Conservation (phyloP, 2,113 vertebrate species). For the Halcyon senegalensis region DNA sequence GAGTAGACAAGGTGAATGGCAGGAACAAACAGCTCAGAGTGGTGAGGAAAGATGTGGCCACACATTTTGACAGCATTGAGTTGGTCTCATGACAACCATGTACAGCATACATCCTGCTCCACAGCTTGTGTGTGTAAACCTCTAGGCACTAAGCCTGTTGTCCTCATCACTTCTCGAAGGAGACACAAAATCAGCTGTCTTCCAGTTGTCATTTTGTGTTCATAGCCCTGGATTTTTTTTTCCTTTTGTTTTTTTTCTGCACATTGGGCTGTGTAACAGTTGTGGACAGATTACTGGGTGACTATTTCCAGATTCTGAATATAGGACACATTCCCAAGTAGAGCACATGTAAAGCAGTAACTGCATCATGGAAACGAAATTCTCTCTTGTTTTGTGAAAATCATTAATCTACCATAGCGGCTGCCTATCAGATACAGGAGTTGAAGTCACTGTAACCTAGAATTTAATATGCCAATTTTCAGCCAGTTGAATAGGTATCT, state of each 20-base stretch:
- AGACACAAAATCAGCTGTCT: background rate
- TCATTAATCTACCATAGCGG: background rate
- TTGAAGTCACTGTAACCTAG: slow-evolving; percentile 43
- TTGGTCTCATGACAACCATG: rapidly evolving
- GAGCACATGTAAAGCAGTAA: background rate
- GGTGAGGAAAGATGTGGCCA: background rate
- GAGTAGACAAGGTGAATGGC: background rate
- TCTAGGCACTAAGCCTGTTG: background rate
- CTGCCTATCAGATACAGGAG: slow-evolving; percentile 19
- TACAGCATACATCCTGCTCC: background rate
- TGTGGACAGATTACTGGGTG: background rate
- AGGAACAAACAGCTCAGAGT: background rate
- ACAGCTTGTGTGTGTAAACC: background rate
- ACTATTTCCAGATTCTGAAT: background rate
- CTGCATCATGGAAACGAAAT: slow-evolving; percentile 38
- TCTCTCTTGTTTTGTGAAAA: slow-evolving; percentile 30
- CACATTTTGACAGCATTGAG: background rate
- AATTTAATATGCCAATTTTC: slow-evolving; percentile 24
- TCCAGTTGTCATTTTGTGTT: background rate
- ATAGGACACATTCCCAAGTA: background rate
- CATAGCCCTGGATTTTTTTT: background rate
- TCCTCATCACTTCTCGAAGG: background rate
- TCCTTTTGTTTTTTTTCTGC: background rate
- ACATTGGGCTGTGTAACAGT: background rate
- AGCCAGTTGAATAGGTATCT: background rate